phyloP scores from a whole-genome alignment of 2,797 vertebrate species.

The Neosilurus mollespiculum region DNA sequence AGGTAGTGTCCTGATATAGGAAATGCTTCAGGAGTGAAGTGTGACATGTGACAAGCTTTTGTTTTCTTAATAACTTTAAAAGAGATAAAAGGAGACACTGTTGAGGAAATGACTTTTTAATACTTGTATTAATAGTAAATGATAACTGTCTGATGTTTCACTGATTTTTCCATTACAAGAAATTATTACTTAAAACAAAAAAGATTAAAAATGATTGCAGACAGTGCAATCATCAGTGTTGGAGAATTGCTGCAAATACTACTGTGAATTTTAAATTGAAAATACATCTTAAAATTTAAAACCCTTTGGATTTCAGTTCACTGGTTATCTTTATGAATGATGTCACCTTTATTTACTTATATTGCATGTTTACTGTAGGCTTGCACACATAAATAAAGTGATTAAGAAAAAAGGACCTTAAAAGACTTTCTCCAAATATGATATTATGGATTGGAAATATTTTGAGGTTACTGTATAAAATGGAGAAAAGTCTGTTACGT shows the following conservation, averaged over 20 bases:
- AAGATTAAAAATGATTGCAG: neutral
- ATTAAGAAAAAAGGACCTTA: neutral
- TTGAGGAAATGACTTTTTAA: neutral
- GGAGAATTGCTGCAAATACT: neutral
- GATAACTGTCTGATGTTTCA: neutral
- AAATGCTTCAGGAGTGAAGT: neutral
- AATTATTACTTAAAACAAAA: neutral
- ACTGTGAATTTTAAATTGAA: neutral
- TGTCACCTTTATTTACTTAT: neutral
- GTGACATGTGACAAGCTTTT: neutral
- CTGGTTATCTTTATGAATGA: neutral
- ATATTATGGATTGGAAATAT: neutral
- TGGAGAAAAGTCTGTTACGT: neutral
- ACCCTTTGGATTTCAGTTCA: neutral
- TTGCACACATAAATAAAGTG: neutral
- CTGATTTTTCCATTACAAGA: neutral
- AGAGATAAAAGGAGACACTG: neutral
- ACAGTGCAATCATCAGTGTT: neutral
- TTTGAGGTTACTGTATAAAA: neutral
- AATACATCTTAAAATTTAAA: neutral
- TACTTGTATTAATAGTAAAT: neutral
- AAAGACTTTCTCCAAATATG: neutral
- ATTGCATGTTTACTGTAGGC: neutral
- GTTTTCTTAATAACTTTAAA: neutral
- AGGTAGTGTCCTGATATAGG: neutral